A percentile compares a stretch with the other conserved stretches of the same genome.
Conservation (phyloP, 1,140 invertebrate genomes). For the Leptinotarsa texana region DNA sequence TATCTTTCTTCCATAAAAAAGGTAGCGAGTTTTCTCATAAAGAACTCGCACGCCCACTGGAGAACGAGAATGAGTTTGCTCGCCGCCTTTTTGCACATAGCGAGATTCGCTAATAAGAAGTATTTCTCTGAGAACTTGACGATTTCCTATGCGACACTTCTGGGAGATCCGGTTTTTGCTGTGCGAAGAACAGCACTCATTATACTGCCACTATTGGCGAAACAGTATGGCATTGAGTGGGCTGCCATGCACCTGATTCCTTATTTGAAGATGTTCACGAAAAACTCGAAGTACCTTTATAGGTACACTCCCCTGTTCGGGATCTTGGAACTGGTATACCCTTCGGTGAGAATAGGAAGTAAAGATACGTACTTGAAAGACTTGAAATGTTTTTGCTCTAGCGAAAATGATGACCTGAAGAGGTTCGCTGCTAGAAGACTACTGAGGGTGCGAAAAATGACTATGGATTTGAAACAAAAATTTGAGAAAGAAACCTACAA, state of each 20-base stretch:
- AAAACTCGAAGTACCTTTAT: slow-evolving; percentile 44
- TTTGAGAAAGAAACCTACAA: slow-evolving; percentile 34
- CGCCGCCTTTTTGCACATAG: slow-evolving; percentile 46
- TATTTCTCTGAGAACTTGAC: slow-evolving; percentile 49
- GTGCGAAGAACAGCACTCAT: slow-evolving; percentile 47
- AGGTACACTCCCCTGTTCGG: slow-evolving; percentile 46
- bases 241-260: slow-evolving; percentile 40
- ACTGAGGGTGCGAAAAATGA: slow-evolving; percentile 33
- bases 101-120: slow-evolving; percentile 40
- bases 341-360: slow-evolving; percentile 33
- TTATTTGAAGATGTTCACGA: slow-evolving; percentile 38
- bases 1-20: slow-evolving; percentile 38
- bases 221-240: slow-evolving; percentile 50
- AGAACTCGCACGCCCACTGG: slow-evolving; percentile 45
- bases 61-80: slow-evolving; percentile 47
- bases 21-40: slow-evolving; percentile 42
- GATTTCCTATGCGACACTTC: slow-evolving; percentile 44
- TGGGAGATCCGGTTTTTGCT: slow-evolving; percentile 47
- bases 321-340: slow-evolving; percentile 48
- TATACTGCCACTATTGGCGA: slow-evolving; percentile 48
- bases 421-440: slow-evolving; percentile 31
- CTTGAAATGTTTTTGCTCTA: slow-evolving; percentile 26
- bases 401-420: slow-evolving; percentile 14
- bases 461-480: slow-evolving; percentile 33
- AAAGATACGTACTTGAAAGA: slow-evolving; percentile 32